Evolutionary conservation across 1,140 invertebrate species (phyloP).

Genomic region (Drosophila kepulauana): DNA sequence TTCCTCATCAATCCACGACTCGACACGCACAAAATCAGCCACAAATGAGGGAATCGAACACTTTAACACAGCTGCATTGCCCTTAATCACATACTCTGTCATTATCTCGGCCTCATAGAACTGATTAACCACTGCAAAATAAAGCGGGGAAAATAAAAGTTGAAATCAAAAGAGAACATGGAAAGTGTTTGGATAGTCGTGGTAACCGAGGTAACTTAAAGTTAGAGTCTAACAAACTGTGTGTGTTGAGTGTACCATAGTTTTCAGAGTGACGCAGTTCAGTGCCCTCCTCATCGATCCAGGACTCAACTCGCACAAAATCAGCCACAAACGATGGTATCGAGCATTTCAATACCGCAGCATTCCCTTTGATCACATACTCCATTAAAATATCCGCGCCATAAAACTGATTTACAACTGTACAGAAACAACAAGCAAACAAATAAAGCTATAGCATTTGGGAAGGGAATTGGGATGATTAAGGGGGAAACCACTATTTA

Average conservation of each 20-base stretch:
- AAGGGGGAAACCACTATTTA: conserved; percentile 45
- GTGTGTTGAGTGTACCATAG: conserved; percentile 84
- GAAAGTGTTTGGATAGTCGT: conserved; percentile 17
- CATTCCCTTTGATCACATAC: conserved; percentile 89
- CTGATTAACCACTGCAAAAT: conserved; percentile 91
- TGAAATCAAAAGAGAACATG: conserved; percentile 14
- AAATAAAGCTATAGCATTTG: conserved; percentile 13
- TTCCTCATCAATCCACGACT: conserved; percentile 90
- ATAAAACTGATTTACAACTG: conserved; percentile 93
- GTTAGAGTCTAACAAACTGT: conserved; percentile 1
- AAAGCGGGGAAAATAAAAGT: conserved; percentile 27
- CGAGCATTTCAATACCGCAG: conserved; percentile 89
- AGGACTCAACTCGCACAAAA: conserved; percentile 89
- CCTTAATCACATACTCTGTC: conserved; percentile 92
- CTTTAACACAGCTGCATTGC: conserved; percentile 92
- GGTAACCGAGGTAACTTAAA: conserved; percentile 30
- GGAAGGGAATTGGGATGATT: conserved; percentile 1
- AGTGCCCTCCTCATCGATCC: conserved; percentile 87
- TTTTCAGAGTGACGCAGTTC: conserved; percentile 85
- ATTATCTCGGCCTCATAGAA: conserved; percentile 92
- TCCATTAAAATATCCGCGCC: conserved; percentile 91
- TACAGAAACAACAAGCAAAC: conserved; percentile 24
- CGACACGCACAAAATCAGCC: conserved; percentile 92
- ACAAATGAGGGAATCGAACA: conserved; percentile 93
- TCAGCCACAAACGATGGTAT: conserved; percentile 90